These are phyloP conservation scores for Drosophila infuscata DNA, from an alignment of 2,888 invertebrate genomes.

Conservation along the genomic window DNA sequence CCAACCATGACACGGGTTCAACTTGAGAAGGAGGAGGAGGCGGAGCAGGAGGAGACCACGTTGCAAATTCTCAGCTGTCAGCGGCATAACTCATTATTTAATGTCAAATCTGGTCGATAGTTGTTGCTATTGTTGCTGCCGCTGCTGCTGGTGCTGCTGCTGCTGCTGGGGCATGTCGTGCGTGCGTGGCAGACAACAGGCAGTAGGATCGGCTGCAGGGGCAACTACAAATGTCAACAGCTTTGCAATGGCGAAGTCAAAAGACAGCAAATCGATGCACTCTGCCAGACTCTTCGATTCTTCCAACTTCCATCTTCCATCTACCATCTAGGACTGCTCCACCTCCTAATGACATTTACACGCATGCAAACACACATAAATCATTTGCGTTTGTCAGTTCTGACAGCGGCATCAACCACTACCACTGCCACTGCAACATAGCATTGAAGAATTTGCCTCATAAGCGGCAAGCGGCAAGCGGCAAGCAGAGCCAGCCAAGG, in stretches of 20 bases:
- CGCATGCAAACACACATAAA: conserved; percentile 82
- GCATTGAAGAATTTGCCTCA: conserved; percentile 51
- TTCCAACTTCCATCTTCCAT: too few relatives aligned
- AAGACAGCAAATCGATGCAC: conserved; percentile 62
- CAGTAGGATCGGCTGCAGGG: conserved; percentile 14
- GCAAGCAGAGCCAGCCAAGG: conserved; percentile 24
- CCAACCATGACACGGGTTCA: not conserved
- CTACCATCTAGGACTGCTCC: not conserved
- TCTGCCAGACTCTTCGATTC: conserved; percentile 3
- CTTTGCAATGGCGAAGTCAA: conserved; percentile 60
- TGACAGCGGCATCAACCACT: conserved; percentile 63
- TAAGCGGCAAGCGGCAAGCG: conserved; percentile 16
- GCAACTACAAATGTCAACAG: conserved; percentile 63
- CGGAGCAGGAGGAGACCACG: conserved; percentile 12
- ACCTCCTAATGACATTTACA: conserved; percentile 82
- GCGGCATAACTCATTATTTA: conserved; percentile 79
- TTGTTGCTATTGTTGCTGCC: conserved; percentile 23
- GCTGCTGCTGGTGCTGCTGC: not conserved
- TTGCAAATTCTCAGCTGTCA: conserved; percentile 75
- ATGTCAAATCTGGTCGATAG: conserved; percentile 76
- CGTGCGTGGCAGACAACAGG: conserved; percentile 29
- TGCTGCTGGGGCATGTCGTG: conserved; percentile 37
- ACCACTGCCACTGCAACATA: conserved; percentile 17
- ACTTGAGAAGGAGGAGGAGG: not conserved
- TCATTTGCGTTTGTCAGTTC: conserved; percentile 83